Base-by-base conservation (phyloP, 2,888 invertebrate genomes). In the Hesperia comma region DNA sequence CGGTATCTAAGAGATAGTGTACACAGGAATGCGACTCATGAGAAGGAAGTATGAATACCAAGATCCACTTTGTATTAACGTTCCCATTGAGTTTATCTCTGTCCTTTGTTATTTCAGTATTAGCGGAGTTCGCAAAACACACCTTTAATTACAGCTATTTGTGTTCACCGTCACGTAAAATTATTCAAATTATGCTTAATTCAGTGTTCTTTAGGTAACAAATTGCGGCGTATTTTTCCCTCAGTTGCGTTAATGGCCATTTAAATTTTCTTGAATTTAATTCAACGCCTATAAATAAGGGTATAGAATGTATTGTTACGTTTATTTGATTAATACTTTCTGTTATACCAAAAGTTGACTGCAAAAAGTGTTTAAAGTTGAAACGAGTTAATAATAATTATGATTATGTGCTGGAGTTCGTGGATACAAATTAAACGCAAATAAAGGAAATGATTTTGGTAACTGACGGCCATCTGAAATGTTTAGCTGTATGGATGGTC, bases 101-200 rank as follows among this genome's bases (percentile, higher is more conserved):
- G 54, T 51, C 70, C 70, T 63, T 72, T 71, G 73, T 67, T 70
- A 77, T 76, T 78, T 77, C 76, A 74, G 77, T 77, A 79, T 80
- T 77, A 75, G 76, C 75, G 75, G 74, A 84, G 77, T 80, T 80
- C 78, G 78, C 81, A 75, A 82, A 81, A 83, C 78, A 79, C 77
- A 81, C 79, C 83, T 84, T 86, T 88, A 89, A 88, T 88, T 88
- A 81, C 83, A 78, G 82, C 85, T 82, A 84, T 90, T 88, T 83
- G 86, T 86, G 88, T 79, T 85, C 87, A 85, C 84, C 79, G 82
- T 85, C 84, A 87, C 87, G 86, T 84, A 83, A 88, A 87, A 88
- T 88, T 84, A 89, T 89, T 87, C 87, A 88, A 89, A 88, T 89
- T 86, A 82, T 82, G 83, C 81, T 84, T 82, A 85, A 88, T 87